Evolutionary conservation across 1,140 invertebrate genomes (phyloP), one percentile per base, ranked within the genome.

Genomic region (Chymomyza costata): DNA sequence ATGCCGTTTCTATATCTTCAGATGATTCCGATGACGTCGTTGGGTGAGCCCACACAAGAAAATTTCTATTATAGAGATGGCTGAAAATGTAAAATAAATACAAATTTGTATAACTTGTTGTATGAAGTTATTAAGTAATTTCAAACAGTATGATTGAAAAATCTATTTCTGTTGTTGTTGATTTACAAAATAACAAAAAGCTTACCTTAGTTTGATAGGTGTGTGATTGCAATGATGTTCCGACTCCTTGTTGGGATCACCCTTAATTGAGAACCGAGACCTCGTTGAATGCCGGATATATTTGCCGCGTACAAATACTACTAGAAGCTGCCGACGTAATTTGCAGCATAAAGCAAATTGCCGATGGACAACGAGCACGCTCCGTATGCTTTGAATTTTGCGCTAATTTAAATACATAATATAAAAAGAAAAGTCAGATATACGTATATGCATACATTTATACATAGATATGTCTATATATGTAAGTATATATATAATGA

Each of bases 341-440:
- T 61, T 49, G 58, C 58, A 56, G 32, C 17, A 48, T 11, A 44
- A 6, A 34, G 58, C 62, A 56, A 61, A 56, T 61, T 62, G 58
- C 45, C 62, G 58, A 45, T 62, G 47, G 51, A 60, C 58, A 51
- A 44, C 47, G 43, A 52, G 38, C 43, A 65, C 62, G 48, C 60
- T 65, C 52, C 57, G 44, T 46, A 46, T 46, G 44, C 18, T 56
- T 44, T 45, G 46, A 62, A 65, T 65, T 47, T 61, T 51, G 57
- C 32, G 18, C 62, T 61, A 51, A 56, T 65, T 65, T 65, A 56
- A 14, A n/a, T 30, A 19, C 3, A 11, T 19, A 16, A 6, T 30
- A 30, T 30, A n/a, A 30, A 8, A 3, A 19, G 47, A 28, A 25
- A 6, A 45, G 28, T 15, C 14, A 40, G 15, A 19, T 37, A 44